phyloP scores from a whole-genome alignment of 2,113 vertebrate genomes.

The Motacilla tschutschensis region DNA sequence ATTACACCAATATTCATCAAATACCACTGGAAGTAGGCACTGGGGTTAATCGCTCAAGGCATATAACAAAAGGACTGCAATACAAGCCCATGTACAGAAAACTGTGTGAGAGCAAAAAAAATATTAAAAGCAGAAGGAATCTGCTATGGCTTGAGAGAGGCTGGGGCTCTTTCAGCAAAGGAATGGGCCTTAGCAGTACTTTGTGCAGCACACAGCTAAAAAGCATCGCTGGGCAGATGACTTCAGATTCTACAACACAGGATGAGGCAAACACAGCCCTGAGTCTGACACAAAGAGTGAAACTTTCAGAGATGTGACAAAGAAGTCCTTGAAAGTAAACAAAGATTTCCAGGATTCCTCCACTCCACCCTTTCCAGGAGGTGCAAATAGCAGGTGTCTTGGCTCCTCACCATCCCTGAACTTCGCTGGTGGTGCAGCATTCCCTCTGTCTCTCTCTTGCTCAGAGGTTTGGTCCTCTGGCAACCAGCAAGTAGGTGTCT shows the following conservation, averaged over 20 bases:
- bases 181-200: background rate
- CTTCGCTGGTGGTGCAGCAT: background rate
- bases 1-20: accelerated
- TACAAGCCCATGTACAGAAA: background rate
- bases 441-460: constrained; percentile 42
- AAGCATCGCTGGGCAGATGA: background rate
- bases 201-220: background rate
- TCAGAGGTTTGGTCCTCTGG: constrained; percentile 56
- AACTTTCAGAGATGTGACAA: background rate
- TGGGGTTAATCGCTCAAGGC: background rate
- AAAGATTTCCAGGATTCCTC: background rate
- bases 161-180: background rate
- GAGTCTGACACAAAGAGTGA: background rate
- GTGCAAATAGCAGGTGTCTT: background rate
- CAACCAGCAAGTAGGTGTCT: constrained; percentile 43
- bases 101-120: background rate
- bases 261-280: background rate
- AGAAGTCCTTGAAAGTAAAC: background rate
- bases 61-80: background rate
- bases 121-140: background rate
- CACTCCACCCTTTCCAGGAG: background rate
- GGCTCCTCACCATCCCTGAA: constrained; percentile 9
- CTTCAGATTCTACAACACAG: background rate
- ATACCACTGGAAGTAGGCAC: background rate
- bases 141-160: background rate